Evolutionary conservation across 2,888 invertebrate species (phyloP), one percentile per base, ranked within the genome.

Genomic region (Drosophila infuscata): DNA sequence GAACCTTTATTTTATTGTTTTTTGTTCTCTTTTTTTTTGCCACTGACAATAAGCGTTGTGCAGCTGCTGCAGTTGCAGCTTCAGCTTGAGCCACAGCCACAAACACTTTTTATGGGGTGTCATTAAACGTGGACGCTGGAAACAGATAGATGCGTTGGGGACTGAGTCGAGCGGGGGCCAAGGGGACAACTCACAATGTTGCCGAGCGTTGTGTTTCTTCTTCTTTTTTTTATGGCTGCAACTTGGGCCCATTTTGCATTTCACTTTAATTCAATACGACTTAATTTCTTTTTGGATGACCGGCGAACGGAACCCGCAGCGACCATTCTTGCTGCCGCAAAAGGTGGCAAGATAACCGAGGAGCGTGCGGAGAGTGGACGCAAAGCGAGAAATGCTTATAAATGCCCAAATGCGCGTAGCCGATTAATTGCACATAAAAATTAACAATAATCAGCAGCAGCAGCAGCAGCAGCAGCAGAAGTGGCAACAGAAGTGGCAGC

Each of bases 351-450:
- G 53, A 36, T 9, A 49, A 12, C 8, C 20, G n/a, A 30, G 29
- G 35, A 32, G 20, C n/a, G 25, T 1, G 46, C 15, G 2, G 53
- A 32, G 36, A 20, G 36, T 48, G 32, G 49, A 41, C 20, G 35
- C 49, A 48, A 70, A 71, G 83, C 76, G 68, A 76, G 88, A 87
- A 87, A 81, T 79, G 84, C 76, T 86, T 84, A 83, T 83, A 84
- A 89, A 86, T 89, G 86, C 89, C 82, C 88, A 89, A 86, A 82
- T 85, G 89, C 81, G 79, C 81, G 89, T 78, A 73, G 81, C 86
- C 89, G 82, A 86, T 89, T 88, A 88, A 89, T 89, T 88, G 88
- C 83, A 81, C 86, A 88, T 88, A 88, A 88, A 88, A 87, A 83
- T 85, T 85, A 86, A 85, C 86, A 88, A 85, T 82, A 86, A 83